Percentiles rank a stretch among this genome's conserved stretches.
Conservation (phyloP, 2,888 invertebrate genomes). For the Apamea epomidion region DNA sequence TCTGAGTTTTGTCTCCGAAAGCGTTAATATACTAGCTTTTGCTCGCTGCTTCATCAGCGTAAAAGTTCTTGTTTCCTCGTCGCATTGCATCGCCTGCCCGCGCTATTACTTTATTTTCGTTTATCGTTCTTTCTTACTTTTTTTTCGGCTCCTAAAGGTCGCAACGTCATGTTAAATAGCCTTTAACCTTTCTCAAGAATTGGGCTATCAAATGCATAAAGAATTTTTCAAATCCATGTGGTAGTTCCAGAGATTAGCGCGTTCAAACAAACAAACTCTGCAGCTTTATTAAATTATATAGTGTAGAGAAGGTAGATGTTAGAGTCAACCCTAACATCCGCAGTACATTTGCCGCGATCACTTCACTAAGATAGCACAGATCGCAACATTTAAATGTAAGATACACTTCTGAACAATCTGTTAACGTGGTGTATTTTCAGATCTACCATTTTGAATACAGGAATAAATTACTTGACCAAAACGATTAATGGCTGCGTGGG, state of each 20-base stretch:
- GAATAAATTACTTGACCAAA: conserved; percentile 47
- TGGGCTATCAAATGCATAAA: not conserved
- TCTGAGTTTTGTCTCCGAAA: not conserved
- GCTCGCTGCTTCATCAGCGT: not conserved
- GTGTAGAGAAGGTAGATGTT: not conserved
- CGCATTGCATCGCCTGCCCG: not conserved
- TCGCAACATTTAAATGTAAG: conserved; percentile 58
- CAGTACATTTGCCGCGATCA: conserved; percentile 54
- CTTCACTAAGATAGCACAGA: conserved; percentile 59
- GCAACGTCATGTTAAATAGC: not conserved
- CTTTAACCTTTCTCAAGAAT: not conserved
- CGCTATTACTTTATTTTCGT: not conserved
- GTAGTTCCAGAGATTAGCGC: not conserved
- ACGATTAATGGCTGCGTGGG: conserved; percentile 37
- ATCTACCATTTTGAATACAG: conserved; percentile 44
- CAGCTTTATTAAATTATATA: not conserved
- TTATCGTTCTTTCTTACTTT: too few relatives aligned
- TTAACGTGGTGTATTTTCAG: conserved; percentile 61
- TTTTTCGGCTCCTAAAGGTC: not conserved
- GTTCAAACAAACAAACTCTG: not conserved
- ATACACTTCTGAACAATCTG: conserved; percentile 62
- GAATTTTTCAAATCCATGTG: not conserved
- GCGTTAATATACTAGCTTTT: not conserved
- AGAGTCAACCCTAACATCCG: conserved; percentile 49
- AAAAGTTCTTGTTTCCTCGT: too few relatives aligned